Conservation (phyloP, 1,140 invertebrate genomes). For the Pachypeltis micranthus region DNA sequence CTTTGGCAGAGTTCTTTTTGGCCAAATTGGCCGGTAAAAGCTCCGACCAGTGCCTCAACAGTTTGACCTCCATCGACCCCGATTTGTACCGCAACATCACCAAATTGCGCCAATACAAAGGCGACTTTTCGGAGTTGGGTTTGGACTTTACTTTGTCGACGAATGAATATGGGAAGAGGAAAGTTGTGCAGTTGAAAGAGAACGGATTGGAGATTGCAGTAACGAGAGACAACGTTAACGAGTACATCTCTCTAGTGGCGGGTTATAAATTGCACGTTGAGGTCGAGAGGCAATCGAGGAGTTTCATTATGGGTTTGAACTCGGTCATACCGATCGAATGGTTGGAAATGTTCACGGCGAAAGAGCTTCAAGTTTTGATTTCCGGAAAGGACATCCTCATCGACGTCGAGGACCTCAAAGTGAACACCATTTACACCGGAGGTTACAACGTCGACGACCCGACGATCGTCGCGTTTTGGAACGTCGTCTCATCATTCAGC, state of each 20-base stretch:
- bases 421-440: constrained; percentile 71
- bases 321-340: constrained; percentile 83
- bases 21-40: constrained; percentile 68
- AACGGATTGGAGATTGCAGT: constrained; percentile 81
- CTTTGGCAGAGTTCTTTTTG: constrained; percentile 85
- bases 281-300: constrained; percentile 72
- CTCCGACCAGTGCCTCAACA: constrained; percentile 81
- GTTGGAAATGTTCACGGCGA: constrained; percentile 88
- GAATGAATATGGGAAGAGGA: constrained; percentile 81
- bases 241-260: constrained; percentile 92
- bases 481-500: constrained; percentile 67
- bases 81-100: constrained; percentile 83
- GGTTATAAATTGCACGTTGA: constrained; percentile 92
- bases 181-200: constrained; percentile 77
- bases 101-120: constrained; percentile 69
- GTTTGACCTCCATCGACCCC: constrained; percentile 85
- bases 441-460: constrained; percentile 71
- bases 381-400: constrained; percentile 87
- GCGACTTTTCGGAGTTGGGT: constrained; percentile 65
- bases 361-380: constrained; percentile 87
- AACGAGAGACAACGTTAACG: constrained; percentile 81
- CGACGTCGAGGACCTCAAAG: constrained; percentile 76
- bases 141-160: constrained; percentile 89
- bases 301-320: constrained; percentile 67
- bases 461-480: constrained; percentile 69